Conservation (phyloP, 2,113 vertebrate genomes). For the Danionella cerebrum region DNA sequence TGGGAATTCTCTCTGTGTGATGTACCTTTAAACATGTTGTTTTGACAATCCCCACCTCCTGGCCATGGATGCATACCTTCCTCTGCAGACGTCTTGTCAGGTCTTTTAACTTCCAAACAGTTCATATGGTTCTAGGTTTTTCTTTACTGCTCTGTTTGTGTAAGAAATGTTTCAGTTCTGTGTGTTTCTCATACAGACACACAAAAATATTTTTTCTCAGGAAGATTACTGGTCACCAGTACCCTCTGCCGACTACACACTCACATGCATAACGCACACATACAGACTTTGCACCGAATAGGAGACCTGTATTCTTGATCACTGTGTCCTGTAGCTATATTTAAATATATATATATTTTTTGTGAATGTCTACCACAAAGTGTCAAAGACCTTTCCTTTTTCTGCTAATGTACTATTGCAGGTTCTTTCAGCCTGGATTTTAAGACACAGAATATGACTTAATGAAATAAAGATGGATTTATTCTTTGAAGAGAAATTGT, state of each 20-base stretch:
- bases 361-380: constrained; percentile 69
- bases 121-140: not conserved
- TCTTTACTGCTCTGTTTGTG: not conserved
- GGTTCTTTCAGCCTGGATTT: constrained; percentile 39
- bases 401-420: constrained; percentile 59
- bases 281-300: constrained; percentile 61
- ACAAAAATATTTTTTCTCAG: constrained; percentile 50
- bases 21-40: not conserved
- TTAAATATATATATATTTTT: constrained; percentile 53
- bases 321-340: constrained; percentile 62
- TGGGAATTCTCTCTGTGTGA: not conserved
- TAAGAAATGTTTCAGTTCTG: constrained; percentile 5
- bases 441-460: constrained; percentile 46
- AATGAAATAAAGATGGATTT: constrained; percentile 48
- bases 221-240: constrained; percentile 59
- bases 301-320: constrained; percentile 64
- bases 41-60: constrained; percentile 11
- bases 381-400: constrained; percentile 58
- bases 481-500: constrained; percentile 51
- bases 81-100: not conserved
- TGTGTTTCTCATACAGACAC: constrained; percentile 12
- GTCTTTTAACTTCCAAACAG: too few species aligned
- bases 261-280: not conserved
- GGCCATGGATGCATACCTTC: not conserved
- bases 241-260: constrained; percentile 40